phyloP scores from a whole-genome alignment of 2,888 invertebrate genomes.

The Stenurella melanura region DNA sequence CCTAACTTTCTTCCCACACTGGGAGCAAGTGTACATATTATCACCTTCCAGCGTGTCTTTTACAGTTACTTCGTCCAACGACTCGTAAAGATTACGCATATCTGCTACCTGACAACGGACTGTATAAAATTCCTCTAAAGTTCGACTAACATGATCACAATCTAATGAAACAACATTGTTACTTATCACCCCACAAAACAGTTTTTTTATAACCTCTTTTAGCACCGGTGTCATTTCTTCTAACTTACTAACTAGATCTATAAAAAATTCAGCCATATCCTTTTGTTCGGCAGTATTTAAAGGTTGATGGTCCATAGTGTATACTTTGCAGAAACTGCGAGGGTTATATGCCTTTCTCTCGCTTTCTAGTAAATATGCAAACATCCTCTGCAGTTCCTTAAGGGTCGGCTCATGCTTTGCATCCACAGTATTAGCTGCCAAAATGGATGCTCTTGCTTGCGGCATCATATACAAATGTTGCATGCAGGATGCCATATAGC shows the following conservation, averaged over 20 bases:
- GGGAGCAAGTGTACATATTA: constrained; percentile 98
- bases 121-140: constrained; percentile 96
- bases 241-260: constrained; percentile 94
- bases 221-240: constrained; percentile 96
- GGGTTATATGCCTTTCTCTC: constrained; percentile 97
- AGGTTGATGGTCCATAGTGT: constrained; percentile 98
- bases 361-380: constrained; percentile 94
- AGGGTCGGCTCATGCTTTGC: constrained; percentile 89
- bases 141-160: constrained; percentile 95
- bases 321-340: constrained; percentile 94
- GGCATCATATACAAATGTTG: constrained; percentile 99
- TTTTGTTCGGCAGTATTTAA: constrained; percentile 97
- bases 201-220: constrained; percentile 90
- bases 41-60: constrained; percentile 97
- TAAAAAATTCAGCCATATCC: constrained; percentile 99
- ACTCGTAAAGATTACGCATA: constrained; percentile 96
- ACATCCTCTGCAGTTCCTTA: constrained; percentile 94
- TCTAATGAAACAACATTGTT: constrained; percentile 97
- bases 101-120: constrained; percentile 97
- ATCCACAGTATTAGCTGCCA: constrained; percentile 82
- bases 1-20: constrained; percentile 94
- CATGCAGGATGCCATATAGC: constrained; percentile 98
- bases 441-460: constrained; percentile 88
- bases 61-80: constrained; percentile 96
- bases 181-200: constrained; percentile 95